Base-by-base conservation (phyloP, 2,113 vertebrate genomes). In the Lagopus leucura region DNA sequence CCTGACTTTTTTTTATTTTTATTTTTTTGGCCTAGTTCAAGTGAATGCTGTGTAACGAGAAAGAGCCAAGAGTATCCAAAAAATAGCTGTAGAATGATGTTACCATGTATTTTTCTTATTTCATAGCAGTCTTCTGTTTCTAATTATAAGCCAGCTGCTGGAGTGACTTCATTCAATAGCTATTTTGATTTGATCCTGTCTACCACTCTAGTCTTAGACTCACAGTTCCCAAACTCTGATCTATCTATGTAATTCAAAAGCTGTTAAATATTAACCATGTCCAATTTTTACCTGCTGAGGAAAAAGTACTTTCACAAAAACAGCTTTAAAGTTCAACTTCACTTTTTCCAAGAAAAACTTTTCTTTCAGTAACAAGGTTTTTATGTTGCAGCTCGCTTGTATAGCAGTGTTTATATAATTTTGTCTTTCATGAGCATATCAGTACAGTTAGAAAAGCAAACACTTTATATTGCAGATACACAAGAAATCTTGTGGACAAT, bases 401-500 rank as follows among this genome's bases (percentile, higher is more conserved):
- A 50, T 48, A 82, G 89, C 61, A 2, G 13, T 48, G 9, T 64
- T 60, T 57, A 30, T 86, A 43, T 48, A 11, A 38, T 80, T 74
- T 74, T 60, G 13, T 60, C 3, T 82, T 74, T 86, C 67, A 25
- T 24, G 55, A 16, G 25, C 11, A 8, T 48, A 64, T 52, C 15
- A 16, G 43, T 72, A 45, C 52, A 87, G 16, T 91, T 83, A 87
- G 30, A 58, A 94, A 57, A 69, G 55, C 9, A 88, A 91, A 93
- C 21, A 40, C 82, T 96, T 75, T 91, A 47, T 89, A 20, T 97
- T 95, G 67, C 96, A 99, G 99, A 89, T 99, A 99, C 92, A 99
- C 99, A 16, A 98, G 99, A 96, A 99, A 99, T 97, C 98, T 99
- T 91, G 98, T 99, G 66, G 98, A 99, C 94, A 98, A 96, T 92